Evolutionary conservation across 2,797 vertebrate genomes (phyloP), one percentile per base, ranked within the genome.

Genomic region (Hippopotamyrus pictus): DNA sequence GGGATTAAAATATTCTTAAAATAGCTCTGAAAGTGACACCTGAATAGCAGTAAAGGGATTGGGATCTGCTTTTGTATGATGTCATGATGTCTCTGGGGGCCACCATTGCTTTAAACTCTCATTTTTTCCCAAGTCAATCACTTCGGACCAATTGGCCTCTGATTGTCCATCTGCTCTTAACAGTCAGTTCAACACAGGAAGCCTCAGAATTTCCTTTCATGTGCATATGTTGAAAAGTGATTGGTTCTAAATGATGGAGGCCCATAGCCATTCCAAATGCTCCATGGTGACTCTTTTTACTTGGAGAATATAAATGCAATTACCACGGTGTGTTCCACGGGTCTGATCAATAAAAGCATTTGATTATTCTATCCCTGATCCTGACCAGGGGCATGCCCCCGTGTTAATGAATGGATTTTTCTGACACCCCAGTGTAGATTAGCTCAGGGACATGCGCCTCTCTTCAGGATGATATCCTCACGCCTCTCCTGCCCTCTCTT

Each of bases 321-420:
- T 29, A 86, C 46, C 12, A 1, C 0, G 14, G 25, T 59, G 51
- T 87, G 53, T 59, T 87, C 51, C 53, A 87, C 14, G 8, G 53
- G 19, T 87, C 33, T 37, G 85, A 57, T 57, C 85, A 87, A 87
- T 87, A 87, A n/a, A 87, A 87, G 22, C 14, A 37, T 57, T 57
- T 37, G 50, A 87, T 54, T 54, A 87, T 57, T 41, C 33, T 33
- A 29, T 59, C 85, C 53, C 22, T 57, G 50, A 37, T 59, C 53
- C 51, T 57, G 12, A 87, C 51, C 50, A 37, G 22, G 29, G 53
- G 53, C 14, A 9, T 86, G 46, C 12, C 50, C 85, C 17, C 29
- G 0, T 87, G 84, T 53, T 86, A 53, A 25, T 29, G 50, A 33
- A 33, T 86, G 84, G 84, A 86, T 53, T 54, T 53, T 57, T 33